These are phyloP conservation scores for Manis crassicaudata DNA, from an alignment of 2,797 vertebrate species.

Conservation along the genomic window DNA sequence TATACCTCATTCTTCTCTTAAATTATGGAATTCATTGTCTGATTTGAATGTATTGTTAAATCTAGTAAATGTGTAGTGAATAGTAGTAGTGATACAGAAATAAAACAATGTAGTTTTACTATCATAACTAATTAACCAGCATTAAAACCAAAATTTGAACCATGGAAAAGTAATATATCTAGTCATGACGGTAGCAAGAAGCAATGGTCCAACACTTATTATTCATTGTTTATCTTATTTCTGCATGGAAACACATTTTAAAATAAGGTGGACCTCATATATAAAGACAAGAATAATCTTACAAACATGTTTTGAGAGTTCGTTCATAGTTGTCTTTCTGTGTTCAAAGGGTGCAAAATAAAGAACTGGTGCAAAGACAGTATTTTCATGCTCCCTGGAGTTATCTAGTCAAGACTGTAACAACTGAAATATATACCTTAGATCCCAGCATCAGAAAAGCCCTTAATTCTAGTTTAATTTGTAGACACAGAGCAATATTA, in stretches of 20 bases:
- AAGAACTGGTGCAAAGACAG: background rate
- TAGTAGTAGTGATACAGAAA: conserved; percentile 66
- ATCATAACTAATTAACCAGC: conserved; percentile 53
- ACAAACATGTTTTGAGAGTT: background rate
- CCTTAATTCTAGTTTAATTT: background rate
- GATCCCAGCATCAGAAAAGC: background rate
- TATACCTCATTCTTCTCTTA: conserved; percentile 56
- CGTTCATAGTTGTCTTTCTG: background rate
- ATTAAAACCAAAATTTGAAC: conserved; percentile 73
- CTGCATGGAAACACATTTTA: background rate
- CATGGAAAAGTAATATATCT: conserved; percentile 62
- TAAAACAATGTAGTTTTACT: conserved; percentile 68
- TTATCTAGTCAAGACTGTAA: background rate
- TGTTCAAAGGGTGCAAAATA: background rate
- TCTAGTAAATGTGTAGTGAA: conserved; percentile 58
- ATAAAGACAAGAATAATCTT: background rate
- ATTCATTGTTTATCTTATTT: conserved; percentile 59
- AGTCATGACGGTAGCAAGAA: conserved; percentile 71
- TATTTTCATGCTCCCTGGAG: background rate
- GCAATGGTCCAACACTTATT: conserved; percentile 71
- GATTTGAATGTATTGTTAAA: conserved; percentile 58
- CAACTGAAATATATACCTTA: background rate
- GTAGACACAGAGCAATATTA: background rate
- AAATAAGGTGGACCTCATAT: background rate
- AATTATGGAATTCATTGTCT: conserved; percentile 57